Evolutionary conservation across 1,140 invertebrate species (phyloP), one percentile per base, ranked within the genome.

Genomic region (Carposina sasakii): DNA sequence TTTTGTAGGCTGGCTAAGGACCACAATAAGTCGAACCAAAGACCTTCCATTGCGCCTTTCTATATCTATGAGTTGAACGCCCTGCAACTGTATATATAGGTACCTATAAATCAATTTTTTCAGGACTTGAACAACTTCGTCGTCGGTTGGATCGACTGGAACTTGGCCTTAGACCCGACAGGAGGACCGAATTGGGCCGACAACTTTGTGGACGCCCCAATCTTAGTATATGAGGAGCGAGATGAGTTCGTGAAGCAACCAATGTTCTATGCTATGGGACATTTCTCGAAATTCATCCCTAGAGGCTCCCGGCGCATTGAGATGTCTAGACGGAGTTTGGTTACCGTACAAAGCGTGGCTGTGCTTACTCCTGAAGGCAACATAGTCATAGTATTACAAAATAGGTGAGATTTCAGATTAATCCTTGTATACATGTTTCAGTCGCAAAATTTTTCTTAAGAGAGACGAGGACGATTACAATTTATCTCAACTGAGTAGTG

Each of bases 91-190:
- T 5, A 12, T 26, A 6, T 26, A 12, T 12, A 26, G 24, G 9
- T 13, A n/a, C 4, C 13, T 33, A 8, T 33, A 33, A 33, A 13
- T 19, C 26, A 65, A 33, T n/a, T 64, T 39, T 59, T 81, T 1
- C 72, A 92, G 87, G 89, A 92, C 73, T 63, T 93, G 31, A 89
- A 89, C 54, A 85, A 91, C 63, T 88, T 76, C 71, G 85, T 85
- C 59, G 89, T 82, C 75, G 89, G 91, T 1, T 95, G 93, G 93
- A 83, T 92, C 2, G 95, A 96, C 69, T 96, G 94, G 95, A 96
- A 96, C 79, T 68, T 96, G 2, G 90, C 88, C 10, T 71, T 96
- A 12, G 85, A 93, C 58, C 69, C 87, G 62, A 55, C 82, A 28
- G 94, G 94, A 45, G 94, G 93, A 3, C 93, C 93, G 5, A 94